Percentiles rank a stretch among this genome's conserved stretches.
Evolutionary conservation across 2,113 vertebrate genomes (phyloP).

Genomic region (Neofelis nebulosa): DNA sequence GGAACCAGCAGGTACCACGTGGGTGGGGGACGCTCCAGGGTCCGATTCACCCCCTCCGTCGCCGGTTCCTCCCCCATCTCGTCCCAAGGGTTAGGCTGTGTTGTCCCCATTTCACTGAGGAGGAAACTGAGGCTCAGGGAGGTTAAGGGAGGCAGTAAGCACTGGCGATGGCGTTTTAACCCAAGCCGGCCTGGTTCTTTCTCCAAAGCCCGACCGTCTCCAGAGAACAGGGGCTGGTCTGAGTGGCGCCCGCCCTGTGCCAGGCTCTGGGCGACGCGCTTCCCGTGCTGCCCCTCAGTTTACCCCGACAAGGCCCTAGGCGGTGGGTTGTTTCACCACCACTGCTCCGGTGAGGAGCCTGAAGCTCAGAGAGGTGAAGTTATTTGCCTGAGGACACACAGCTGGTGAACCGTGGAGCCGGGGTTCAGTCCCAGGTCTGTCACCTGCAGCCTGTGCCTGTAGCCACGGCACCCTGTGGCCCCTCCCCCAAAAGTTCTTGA

Average conservation of each 20-base stretch:
- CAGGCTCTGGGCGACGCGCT: neutral
- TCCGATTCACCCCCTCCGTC: neutral
- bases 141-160: neutral
- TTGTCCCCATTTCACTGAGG: neutral
- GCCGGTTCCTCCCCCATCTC: neutral
- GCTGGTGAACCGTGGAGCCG: neutral
- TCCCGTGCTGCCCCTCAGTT: fast-evolving
- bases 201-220: fast-evolving
- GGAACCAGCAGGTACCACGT: neutral
- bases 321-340: fast-evolving
- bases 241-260: neutral
- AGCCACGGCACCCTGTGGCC: neutral
- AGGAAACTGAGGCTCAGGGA: neutral
- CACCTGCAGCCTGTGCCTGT: too few species aligned
- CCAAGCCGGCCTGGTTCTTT: neutral
- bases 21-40: neutral
- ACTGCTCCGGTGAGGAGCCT: neutral
- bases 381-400: neutral
- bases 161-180: neutral
- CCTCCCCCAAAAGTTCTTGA: neutral
- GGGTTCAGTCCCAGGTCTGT: neutral
- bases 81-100: neutral
- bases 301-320: neutral
- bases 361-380: neutral
- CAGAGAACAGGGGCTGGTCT: neutral